Percentiles rank a stretch among this genome's conserved stretches.
phyloP scores from a whole-genome alignment of 2,888 invertebrate genomes.

The Drosophila sordidula region DNA sequence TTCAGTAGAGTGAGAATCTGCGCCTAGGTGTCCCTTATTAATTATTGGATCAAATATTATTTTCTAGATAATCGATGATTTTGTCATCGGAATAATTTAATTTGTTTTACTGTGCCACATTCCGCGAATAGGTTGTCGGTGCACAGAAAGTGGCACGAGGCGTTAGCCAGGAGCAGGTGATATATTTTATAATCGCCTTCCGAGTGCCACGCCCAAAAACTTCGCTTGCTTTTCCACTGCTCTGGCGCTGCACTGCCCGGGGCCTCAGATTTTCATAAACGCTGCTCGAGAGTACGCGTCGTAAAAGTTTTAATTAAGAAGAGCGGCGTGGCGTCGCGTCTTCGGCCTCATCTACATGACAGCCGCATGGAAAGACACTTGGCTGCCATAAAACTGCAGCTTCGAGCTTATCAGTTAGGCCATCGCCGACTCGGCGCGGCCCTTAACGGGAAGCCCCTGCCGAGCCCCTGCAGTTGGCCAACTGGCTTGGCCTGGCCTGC shows the following conservation, averaged over 20 bases:
- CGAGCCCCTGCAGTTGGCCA: constrained; percentile 41
- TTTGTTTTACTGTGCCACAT: constrained; percentile 24
- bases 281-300: constrained; percentile 48
- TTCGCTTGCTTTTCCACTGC: constrained; percentile 1
- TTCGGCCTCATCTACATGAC: constrained; percentile 37
- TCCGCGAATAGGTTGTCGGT: constrained; percentile 13
- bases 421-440: constrained; percentile 27
- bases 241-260: constrained; percentile 31
- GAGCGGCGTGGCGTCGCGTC: constrained; percentile 27
- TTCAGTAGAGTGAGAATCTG: background rate
- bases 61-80: background rate
- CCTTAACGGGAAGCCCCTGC: constrained; percentile 33
- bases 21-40: background rate
- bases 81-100: too few relatives aligned
- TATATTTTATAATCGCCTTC: constrained; percentile 36
- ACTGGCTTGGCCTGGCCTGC: constrained; percentile 22
- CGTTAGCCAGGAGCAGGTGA: constrained; percentile 38
- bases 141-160: constrained; percentile 5
- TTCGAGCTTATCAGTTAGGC: constrained; percentile 56
- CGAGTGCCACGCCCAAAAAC: constrained; percentile 30
- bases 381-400: constrained; percentile 58
- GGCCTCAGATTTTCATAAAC: constrained; percentile 75
- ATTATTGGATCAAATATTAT: too few relatives aligned
- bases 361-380: constrained; percentile 35
- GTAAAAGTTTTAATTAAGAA: constrained; percentile 75